A percentile compares a stretch with the other conserved stretches of the same genome.
phyloP scores from a whole-genome alignment of 2,113 vertebrate species.

The Gobius niger region DNA sequence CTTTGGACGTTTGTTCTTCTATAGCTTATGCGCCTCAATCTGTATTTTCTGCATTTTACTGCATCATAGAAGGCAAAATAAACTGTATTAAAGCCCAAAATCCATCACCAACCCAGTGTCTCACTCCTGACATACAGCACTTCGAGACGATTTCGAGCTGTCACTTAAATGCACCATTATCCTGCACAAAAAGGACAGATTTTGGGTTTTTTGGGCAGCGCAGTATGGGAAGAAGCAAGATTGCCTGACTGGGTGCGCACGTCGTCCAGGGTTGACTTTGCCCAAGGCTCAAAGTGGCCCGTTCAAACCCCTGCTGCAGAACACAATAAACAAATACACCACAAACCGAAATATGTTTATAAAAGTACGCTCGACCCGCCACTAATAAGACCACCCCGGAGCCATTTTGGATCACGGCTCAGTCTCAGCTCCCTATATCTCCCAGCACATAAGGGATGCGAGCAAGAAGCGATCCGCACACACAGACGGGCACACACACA shows the following conservation, averaged over 20 bases:
- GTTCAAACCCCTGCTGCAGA: not conserved
- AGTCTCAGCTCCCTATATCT: conserved; percentile 28
- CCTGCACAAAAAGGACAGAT: not conserved
- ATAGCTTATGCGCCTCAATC: no score
- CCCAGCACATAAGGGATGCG: conserved; percentile 1
- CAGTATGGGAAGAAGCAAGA: not conserved
- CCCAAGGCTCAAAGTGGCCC: not conserved
- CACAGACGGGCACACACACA: not conserved
- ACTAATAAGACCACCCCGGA: not conserved
- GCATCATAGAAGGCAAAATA: no score
- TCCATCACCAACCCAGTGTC: no score
- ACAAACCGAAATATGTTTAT: not conserved
- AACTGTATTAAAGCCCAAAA: no score
- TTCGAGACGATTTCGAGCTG: no score
- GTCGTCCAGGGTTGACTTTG: not conserved
- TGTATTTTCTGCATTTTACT: no score
- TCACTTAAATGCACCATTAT: no score
- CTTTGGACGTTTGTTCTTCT: no score
- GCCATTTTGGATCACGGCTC: conserved; percentile 12
- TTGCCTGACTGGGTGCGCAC: not conserved
- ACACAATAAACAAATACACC: not conserved
- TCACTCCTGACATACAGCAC: no score
- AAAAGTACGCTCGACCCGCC: not conserved
- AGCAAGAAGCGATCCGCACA: conserved; percentile 6
- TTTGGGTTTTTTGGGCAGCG: not conserved